These are phyloP conservation scores for Meteorus colon DNA, from an alignment of 2,888 invertebrate genomes.

Conservation along the genomic window DNA sequence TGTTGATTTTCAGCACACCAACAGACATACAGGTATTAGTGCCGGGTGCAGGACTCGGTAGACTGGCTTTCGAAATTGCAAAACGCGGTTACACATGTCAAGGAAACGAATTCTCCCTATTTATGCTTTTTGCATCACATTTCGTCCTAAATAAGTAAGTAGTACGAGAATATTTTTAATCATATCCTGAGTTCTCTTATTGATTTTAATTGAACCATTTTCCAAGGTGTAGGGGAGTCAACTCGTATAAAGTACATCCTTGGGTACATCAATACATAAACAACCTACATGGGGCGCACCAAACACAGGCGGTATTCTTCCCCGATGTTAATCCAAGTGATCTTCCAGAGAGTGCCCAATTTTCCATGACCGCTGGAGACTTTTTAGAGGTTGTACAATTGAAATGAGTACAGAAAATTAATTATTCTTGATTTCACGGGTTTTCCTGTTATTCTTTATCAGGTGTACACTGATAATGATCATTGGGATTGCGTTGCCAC, in stretches of 20 bases:
- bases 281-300: conserved; percentile 87
- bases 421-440: not conserved
- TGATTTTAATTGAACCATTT: conserved; percentile 53
- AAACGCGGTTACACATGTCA: conserved; percentile 92
- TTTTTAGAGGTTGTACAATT: conserved; percentile 85
- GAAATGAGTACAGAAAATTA: not conserved
- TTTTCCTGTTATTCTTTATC: conserved; percentile 34
- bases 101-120: conserved; percentile 98
- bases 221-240: conserved; percentile 77
- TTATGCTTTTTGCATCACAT: conserved; percentile 97
- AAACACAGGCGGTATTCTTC: conserved; percentile 84
- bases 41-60: conserved; percentile 96
- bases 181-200: conserved; percentile 24
- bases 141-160: conserved; percentile 91
- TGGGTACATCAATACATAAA: conserved; percentile 98
- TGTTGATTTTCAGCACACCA: conserved; percentile 68
- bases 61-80: conserved; percentile 96
- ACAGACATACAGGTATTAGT: conserved; percentile 85
- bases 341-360: conserved; percentile 79
- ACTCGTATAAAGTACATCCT: conserved; percentile 89
- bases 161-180: conserved; percentile 18
- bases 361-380: conserved; percentile 98
- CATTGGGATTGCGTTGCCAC: conserved; percentile 95
- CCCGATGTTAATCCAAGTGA: conserved; percentile 90
- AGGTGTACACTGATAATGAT: conserved; percentile 81